Base-by-base conservation (phyloP, 1,140 invertebrate genomes). In the Drosophila kurseongensis region DNA sequence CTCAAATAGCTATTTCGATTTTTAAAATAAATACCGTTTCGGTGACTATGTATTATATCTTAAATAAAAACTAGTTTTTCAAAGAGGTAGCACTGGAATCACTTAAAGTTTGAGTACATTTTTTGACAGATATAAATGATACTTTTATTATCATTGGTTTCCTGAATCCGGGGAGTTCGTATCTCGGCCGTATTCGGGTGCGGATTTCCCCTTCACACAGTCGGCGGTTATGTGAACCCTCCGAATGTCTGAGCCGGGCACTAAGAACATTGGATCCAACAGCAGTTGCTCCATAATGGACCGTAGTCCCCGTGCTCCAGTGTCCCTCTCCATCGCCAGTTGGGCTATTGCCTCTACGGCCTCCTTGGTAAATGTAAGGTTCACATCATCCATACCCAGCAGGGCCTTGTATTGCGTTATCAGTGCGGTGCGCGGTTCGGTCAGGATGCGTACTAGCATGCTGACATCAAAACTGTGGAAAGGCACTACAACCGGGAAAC, bases 201-300 rank as follows among this genome's bases (percentile, higher is more conserved):
- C 57, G 0, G 76, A 90, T 13, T 76, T 62, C 35, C 95, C 95
- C 47, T 83, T 92, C 41, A 97, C 97, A 84, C 95, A 96, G 16
- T 95, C 96, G 93, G 97, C 96, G 38, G 95, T 97, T 56, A 99
- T 95, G 83, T 98, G 96, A 14, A 99, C 98, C n/a, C 94, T 94
- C 50, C 95, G 93, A 27, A 99, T 96, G 92, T 98, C 96, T 1
- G 97, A 98, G 44, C 98, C 98, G 42, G 98, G 99, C 61, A 99
- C 97, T 91, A 99, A 98, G 93, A 98, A 99, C 98, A 99, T 99
- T 40, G 98, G 96, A 85, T 99, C 98, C 62, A 99, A 93, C 14
- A 99, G 93, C 50, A 98, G 94, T 44, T 95, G 96, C 93, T 99
- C 98, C 96, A 99, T 96, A 75, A 99, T 99, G 4, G 98, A 97